Evolutionary conservation across 2,113 vertebrate genomes (phyloP).

Genomic region (Orycteropus afer): DNA sequence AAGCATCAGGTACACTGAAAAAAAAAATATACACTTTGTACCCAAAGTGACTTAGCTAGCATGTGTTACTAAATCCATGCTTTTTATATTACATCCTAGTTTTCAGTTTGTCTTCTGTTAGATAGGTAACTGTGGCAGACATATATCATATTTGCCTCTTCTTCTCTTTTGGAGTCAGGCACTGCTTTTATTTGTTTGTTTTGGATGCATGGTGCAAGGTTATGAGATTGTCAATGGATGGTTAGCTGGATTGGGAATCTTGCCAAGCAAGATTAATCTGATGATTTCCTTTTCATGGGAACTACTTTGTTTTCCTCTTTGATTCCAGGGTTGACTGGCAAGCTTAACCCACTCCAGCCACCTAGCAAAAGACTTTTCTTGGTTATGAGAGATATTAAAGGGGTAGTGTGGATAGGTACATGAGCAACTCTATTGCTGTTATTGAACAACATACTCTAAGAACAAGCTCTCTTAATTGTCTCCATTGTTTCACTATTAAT

Average conservation of each 20-base stretch:
- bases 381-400: neutral
- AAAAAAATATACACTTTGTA: conserved; percentile 61
- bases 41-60: conserved; percentile 45
- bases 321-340: neutral
- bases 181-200: conserved; percentile 10
- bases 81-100: conserved; percentile 29
- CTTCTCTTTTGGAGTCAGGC: conserved; percentile 6
- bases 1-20: conserved; percentile 49
- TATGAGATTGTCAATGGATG: neutral
- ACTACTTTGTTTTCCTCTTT: conserved; percentile 26
- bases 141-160: conserved; percentile 34
- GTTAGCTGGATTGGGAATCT: neutral
- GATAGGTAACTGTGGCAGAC: conserved; percentile 54
- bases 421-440: conserved; percentile 9
- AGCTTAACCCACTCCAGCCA: neutral
- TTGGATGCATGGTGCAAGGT: conserved; percentile 5
- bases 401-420: neutral
- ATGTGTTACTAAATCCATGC: conserved; percentile 11
- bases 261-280: conserved; percentile 38
- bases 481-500: neutral
- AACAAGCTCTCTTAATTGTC: neutral
- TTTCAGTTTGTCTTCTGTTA: conserved; percentile 61
- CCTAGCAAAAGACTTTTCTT: neutral
- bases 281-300: conserved; percentile 24
- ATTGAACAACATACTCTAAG: conserved; percentile 1